These are phyloP conservation scores for Apotomis capreana DNA, from an alignment of 2,888 invertebrate species.

Conservation along the genomic window DNA sequence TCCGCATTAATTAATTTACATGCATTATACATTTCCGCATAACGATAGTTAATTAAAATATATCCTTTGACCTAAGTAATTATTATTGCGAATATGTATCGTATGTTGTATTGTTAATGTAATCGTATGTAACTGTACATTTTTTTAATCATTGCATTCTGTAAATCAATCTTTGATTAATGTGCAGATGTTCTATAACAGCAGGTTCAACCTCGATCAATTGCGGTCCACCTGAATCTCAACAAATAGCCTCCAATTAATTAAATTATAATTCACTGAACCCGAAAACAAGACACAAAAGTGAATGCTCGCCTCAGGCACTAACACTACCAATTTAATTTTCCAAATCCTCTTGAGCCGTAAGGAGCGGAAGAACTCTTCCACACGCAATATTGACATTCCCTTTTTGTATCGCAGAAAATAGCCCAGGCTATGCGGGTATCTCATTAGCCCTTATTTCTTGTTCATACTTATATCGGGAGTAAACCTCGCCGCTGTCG, in stretches of 20 bases:
- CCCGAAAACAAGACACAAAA: conserved; percentile 23
- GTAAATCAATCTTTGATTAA: too few species aligned
- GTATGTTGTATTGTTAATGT: too few species aligned
- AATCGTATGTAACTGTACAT: too few species aligned
- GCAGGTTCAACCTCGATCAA: too few species aligned
- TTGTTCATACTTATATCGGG: conserved; percentile 51
- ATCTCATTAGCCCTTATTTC: conserved; percentile 50
- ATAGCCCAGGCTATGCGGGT: conserved; percentile 22
- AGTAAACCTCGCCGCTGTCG: conserved; percentile 43
- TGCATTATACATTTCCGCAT: too few species aligned
- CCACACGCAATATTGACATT: conserved; percentile 67
- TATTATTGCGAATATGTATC: too few species aligned
- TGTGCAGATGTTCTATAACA: too few species aligned
- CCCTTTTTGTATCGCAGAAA: conserved; percentile 54
- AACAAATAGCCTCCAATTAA: conserved; percentile 2
- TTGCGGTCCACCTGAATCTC: not conserved
- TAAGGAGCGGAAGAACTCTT: not conserved
- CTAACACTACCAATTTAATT: conserved; percentile 35
- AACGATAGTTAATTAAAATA: too few species aligned
- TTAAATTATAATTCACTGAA: conserved; percentile 12
- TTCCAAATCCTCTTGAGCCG: conserved; percentile 31
- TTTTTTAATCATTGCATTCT: too few species aligned
- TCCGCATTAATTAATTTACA: too few species aligned
- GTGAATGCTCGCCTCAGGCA: conserved; percentile 12
- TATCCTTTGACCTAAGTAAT: too few species aligned